These are phyloP conservation scores for Chondrilla cf. caribensis DNA, from an alignment of 37 sponge, comb jelly and placozoan genomes.

Conservation along the genomic window DNA sequence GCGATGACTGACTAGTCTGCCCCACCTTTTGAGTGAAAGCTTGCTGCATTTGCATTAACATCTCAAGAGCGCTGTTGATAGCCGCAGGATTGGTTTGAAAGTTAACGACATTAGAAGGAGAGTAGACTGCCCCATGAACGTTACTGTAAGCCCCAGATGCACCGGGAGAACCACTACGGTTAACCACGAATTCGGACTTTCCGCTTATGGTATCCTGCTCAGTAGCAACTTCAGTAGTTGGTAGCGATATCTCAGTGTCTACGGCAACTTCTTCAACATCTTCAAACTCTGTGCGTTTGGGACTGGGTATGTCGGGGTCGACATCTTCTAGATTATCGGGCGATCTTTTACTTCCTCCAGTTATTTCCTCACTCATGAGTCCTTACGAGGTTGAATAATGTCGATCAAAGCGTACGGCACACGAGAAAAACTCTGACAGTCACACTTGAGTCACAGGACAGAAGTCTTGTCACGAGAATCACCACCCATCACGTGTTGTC, in stretches of 20 bases:
- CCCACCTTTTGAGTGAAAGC: conserved; percentile 15
- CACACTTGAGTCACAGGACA: too few species aligned
- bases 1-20: neutral
- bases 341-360: neutral
- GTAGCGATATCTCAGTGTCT: conserved; percentile 17
- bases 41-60: conserved; percentile 27
- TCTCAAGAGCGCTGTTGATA: conserved; percentile 14
- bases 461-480: too few species aligned
- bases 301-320: neutral
- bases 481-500: too few species aligned
- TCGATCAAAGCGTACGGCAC: too few species aligned
- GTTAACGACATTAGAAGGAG: conserved; percentile 8
- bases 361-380: conserved; percentile 2
- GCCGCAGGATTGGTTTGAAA: conserved; percentile 23
- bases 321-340: too few species aligned
- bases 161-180: neutral
- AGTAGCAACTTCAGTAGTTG: conserved; percentile 18
- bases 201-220: neutral
- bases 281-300: neutral
- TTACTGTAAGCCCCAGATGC: neutral
- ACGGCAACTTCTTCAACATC: conserved; percentile 22
- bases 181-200: neutral
- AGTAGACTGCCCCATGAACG: neutral
- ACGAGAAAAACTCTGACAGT: too few species aligned
- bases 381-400: too few species aligned